These are phyloP conservation scores for Mobula hypostoma DNA, from an alignment of 2,113 vertebrate genomes.

Conservation along the genomic window DNA sequence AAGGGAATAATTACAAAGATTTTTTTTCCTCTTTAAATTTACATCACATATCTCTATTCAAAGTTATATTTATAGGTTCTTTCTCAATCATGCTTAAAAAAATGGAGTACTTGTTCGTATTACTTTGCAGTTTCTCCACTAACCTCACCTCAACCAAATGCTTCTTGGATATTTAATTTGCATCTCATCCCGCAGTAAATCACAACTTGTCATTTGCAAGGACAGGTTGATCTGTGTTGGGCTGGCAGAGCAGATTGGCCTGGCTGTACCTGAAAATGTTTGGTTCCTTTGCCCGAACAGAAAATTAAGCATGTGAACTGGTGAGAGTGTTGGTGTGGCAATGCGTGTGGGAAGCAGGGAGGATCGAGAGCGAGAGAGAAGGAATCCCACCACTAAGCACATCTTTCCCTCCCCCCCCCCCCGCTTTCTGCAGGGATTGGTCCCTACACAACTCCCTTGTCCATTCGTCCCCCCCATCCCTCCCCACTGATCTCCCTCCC, in stretches of 20 bases:
- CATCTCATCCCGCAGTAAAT: background rate
- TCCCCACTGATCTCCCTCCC: no score
- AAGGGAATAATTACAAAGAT: background rate
- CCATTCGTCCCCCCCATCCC: no score
- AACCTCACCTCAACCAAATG: background rate
- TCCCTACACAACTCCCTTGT: no score
- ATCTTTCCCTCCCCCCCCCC: no score
- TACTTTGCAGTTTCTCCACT: background rate
- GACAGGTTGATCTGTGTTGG: background rate
- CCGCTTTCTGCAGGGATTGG: no score
- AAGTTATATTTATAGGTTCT: background rate
- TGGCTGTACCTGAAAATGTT: background rate
- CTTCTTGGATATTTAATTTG: conserved; percentile 13
- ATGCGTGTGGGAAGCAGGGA: background rate
- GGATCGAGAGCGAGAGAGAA: background rate
- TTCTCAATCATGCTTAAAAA: background rate
- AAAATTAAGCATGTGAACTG: background rate
- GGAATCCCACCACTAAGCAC: no score
- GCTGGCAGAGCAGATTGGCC: background rate
- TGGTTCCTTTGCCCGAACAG: background rate
- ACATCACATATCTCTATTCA: background rate
- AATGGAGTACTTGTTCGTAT: background rate
- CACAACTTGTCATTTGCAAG: conserved; percentile 23
- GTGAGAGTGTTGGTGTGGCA: background rate
- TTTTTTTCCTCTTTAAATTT: background rate